Evolutionary conservation across 2,797 vertebrate genomes (phyloP).

Genomic region (Catamblyrhynchus diadema): DNA sequence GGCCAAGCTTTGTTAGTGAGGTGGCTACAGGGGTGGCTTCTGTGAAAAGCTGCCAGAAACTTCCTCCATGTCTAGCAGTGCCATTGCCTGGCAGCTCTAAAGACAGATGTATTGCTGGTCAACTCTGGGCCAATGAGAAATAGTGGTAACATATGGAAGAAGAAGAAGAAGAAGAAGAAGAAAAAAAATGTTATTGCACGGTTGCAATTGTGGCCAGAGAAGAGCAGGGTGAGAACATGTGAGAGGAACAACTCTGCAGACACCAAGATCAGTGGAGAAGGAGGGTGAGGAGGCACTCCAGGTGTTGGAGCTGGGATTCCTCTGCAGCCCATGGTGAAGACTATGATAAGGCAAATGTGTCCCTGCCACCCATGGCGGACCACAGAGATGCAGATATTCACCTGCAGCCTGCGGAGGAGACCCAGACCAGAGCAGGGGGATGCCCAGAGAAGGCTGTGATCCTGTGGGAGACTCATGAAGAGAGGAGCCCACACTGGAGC

Average conservation of each 20-base stretch:
- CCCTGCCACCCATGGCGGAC: not conserved
- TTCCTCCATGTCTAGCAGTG: too few species aligned
- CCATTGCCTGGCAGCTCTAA: not conserved
- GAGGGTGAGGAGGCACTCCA: not conserved
- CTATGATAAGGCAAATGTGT: not conserved
- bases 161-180: not conserved
- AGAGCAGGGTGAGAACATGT: accelerated
- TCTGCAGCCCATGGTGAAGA: not conserved
- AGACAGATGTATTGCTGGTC: accelerated
- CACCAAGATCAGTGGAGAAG: not conserved
- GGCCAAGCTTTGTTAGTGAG: not conserved
- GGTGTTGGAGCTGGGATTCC: not conserved
- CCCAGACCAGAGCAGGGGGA: not conserved
- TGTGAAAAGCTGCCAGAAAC: not conserved
- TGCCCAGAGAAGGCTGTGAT: not conserved
- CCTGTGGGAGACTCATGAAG: not conserved
- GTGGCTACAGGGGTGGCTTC: not conserved
- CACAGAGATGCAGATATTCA: not conserved
- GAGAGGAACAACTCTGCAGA: not conserved
- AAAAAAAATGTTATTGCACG: not conserved
- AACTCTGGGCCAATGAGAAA: not conserved
- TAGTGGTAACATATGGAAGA: too few species aligned
- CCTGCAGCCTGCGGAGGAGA: not conserved
- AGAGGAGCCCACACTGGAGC: not conserved
- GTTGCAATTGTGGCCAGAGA: not conserved